Evolutionary conservation across 2,888 invertebrate genomes (phyloP).

Genomic region (Norana najaformis): DNA sequence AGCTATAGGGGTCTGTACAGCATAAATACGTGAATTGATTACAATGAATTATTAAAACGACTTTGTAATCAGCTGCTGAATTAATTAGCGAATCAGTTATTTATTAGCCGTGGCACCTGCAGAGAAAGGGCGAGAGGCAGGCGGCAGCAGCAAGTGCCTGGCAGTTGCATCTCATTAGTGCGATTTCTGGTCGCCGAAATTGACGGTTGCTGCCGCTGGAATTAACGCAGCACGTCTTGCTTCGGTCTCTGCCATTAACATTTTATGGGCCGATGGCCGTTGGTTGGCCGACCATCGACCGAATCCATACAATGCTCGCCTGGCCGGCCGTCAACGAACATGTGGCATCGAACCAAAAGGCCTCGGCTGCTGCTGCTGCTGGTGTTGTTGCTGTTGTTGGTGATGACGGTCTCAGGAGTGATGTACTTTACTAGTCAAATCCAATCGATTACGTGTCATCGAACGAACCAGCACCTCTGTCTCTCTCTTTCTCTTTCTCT

Average conservation of each 20-base stretch:
- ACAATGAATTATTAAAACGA: conserved; percentile 1
- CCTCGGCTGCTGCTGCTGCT: not conserved
- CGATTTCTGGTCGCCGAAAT: not conserved
- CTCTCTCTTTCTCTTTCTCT: too few relatives aligned
- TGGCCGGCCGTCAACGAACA: not conserved
- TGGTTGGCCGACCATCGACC: not conserved
- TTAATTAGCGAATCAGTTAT: not conserved
- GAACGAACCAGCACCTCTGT: not conserved
- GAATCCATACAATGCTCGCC: not conserved
- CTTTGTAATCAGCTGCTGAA: not conserved
- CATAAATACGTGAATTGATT: not conserved
- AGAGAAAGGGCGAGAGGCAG: not conserved
- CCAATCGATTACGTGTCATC: not conserved
- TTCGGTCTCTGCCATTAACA: not conserved
- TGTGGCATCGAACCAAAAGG: not conserved
- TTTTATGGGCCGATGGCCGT: not conserved
- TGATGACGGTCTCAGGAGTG: not conserved
- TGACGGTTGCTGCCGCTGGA: not conserved
- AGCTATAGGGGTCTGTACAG: too few relatives aligned
- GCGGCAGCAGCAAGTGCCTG: not conserved
- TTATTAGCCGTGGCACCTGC: not conserved
- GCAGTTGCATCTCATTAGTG: not conserved
- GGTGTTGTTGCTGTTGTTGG: not conserved
- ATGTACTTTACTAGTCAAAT: conserved; percentile 6
- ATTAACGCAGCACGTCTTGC: too few relatives aligned